Percentiles rank a stretch among this genome's conserved stretches.
Evolutionary conservation across 2,113 vertebrate genomes (phyloP).

Genomic region (Holacanthus passer): DNA sequence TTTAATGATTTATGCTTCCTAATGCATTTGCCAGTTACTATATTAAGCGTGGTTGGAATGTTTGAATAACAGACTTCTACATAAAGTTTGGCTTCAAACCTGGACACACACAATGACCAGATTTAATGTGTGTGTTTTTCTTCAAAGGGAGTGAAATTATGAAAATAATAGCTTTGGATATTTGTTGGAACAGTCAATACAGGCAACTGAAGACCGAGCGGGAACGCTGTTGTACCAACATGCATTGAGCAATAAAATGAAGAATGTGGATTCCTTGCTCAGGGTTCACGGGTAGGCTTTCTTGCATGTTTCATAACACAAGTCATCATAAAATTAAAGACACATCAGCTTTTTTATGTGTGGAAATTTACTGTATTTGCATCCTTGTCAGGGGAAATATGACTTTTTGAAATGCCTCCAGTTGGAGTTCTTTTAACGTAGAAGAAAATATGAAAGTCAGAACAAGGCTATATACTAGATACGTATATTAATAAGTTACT

Average conservation of each 20-base stretch:
- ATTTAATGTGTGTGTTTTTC: constrained; percentile 70
- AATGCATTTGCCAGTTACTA: constrained; percentile 73
- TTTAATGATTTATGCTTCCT: constrained; percentile 81
- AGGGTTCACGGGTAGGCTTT: constrained; percentile 37
- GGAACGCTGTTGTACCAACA: constrained; percentile 68
- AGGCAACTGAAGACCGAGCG: constrained; percentile 60
- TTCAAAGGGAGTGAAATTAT: constrained; percentile 63
- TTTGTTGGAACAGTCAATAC: constrained; percentile 69
- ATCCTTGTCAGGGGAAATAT: constrained; percentile 28
- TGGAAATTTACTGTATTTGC: constrained; percentile 45
- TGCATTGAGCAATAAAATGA: constrained; percentile 63
- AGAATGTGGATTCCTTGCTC: constrained; percentile 59
- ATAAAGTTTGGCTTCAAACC: constrained; percentile 56
- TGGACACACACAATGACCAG: constrained; percentile 71
- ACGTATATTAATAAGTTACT: constrained; percentile 52
- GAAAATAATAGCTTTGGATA: constrained; percentile 76
- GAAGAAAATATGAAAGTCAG: constrained; percentile 23
- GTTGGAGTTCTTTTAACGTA: constrained; percentile 25
- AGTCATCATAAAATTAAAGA: constrained; percentile 44
- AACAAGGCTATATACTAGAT: constrained; percentile 19
- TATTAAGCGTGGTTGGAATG: constrained; percentile 78
- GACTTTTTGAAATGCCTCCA: constrained; percentile 13
- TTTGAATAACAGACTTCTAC: constrained; percentile 74
- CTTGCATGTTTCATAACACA: constrained; percentile 44
- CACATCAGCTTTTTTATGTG: constrained; percentile 26